These are phyloP conservation scores for Eudasyphora cyanicolor DNA, from an alignment of 2,888 invertebrate genomes.

Conservation along the genomic window DNA sequence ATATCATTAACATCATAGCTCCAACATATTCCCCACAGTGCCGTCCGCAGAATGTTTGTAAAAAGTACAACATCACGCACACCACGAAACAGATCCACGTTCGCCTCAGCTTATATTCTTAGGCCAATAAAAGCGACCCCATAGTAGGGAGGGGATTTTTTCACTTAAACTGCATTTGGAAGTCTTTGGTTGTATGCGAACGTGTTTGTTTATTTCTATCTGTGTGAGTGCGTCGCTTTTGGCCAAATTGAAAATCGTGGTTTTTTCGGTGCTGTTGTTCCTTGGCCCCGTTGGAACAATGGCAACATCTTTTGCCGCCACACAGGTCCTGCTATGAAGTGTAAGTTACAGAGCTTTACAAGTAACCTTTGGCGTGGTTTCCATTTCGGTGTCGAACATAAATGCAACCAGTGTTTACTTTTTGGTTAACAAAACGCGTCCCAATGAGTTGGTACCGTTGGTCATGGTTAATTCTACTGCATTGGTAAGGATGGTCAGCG, in stretches of 20 bases:
- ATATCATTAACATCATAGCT: too few relatives aligned
- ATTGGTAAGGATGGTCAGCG: constrained; percentile 54
- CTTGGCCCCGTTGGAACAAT: constrained; percentile 42
- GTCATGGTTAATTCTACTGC: constrained; percentile 65
- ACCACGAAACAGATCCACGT: constrained; percentile 56
- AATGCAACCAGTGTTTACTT: constrained; percentile 65
- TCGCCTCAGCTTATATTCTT: constrained; percentile 60
- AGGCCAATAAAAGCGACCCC: constrained; percentile 53
- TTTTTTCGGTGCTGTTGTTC: constrained; percentile 53
- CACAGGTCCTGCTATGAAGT: constrained; percentile 31
- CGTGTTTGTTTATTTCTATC: too few relatives aligned
- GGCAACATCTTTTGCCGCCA: constrained; percentile 41
- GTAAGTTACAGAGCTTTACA: constrained; percentile 59
- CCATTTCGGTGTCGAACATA: constrained; percentile 47
- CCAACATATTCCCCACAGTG: constrained; percentile 18
- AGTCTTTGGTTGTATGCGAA: constrained; percentile 41
- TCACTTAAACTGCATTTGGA: constrained; percentile 65
- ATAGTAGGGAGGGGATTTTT: constrained; percentile 38
- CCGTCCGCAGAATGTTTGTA: neutral
- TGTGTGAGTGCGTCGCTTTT: constrained; percentile 44
- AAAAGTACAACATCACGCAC: neutral
- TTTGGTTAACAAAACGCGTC: constrained; percentile 64
- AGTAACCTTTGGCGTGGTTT: constrained; percentile 52
- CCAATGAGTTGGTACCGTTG: constrained; percentile 20
- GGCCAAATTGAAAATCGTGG: constrained; percentile 63